Evolutionary conservation across 2,888 invertebrate genomes (phyloP), one percentile per base, ranked within the genome.

Genomic region (Rosalia funebris): DNA sequence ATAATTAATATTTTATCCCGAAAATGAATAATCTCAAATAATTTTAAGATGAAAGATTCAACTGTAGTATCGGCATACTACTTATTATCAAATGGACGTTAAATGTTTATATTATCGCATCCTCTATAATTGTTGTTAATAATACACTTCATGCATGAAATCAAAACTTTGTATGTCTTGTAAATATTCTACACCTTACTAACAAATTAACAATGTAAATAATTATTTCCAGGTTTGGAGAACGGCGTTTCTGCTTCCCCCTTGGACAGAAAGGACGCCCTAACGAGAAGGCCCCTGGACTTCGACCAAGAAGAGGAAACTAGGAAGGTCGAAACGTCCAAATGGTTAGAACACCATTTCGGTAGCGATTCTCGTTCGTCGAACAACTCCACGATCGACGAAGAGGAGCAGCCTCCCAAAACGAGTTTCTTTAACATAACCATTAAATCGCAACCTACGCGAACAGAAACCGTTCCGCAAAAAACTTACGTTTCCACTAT

Each of bases 301-400:
- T 90, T 93, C 74, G 93, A 93, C 77, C 89, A 92, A 75, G 94
- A 95, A 78, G 94, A 95, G 80, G 92, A 93, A 79, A 93, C 93
- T 3, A 87, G 94, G 61, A 94, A 94, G 81, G 90, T 91, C 68
- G 94, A 95, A 83, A 95, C 94, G 0, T 93, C 92, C 65, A 93
- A 93, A 82, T 95, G 95, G 95, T 84, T 95, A 53, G 94, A 94
- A 75, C 91, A 91, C 75, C 95, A 95, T 79, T 95, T 95, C 77
- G 95, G 95, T 48, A 92, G 92, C 77, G 93, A 93, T 65, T 92
- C 92, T 1, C 87, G 89, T 10, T 91, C 91, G 0, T 92, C 92
- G 0, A 88, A 88, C 70, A 88, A 88, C 9, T 83, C 88, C 53
- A 87, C 89, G 5, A 86, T 87, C 65, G 89, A 89, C 68, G 88